Conservation (phyloP, 2,113 vertebrate species). For the Poecile atricapillus region DNA sequence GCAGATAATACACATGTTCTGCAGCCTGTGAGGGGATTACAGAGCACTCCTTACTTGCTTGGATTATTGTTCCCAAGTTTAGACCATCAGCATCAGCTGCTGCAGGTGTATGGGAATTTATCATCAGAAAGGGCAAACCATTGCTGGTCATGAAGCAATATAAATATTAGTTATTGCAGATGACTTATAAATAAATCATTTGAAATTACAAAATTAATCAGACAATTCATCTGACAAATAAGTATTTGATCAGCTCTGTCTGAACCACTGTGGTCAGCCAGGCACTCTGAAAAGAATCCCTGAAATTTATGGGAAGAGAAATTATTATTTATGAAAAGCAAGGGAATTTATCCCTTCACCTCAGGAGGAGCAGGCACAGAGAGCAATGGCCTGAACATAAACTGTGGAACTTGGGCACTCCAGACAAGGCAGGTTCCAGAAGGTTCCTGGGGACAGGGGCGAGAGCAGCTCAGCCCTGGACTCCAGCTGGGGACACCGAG, state of each 20-base stretch:
- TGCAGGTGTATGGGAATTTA: background rate
- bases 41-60: background rate
- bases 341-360: background rate
- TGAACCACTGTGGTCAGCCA: background rate
- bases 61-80: background rate
- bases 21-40: background rate
- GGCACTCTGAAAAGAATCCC: background rate
- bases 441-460: rapidly evolving
- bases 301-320: background rate
- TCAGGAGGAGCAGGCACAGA: background rate
- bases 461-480: background rate
- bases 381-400: background rate
- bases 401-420: rapidly evolving
- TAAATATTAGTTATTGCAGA: conserved; percentile 41
- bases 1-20: background rate
- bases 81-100: background rate
- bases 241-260: background rate
- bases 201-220: conserved; percentile 18
- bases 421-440: background rate
- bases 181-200: conserved; percentile 30
- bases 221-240: background rate
- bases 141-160: background rate
- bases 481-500: background rate
- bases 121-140: background rate
- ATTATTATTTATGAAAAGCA: no score